These are phyloP conservation scores for Hyalella azteca DNA, from an alignment of 2,888 invertebrate species.

Conservation along the genomic window DNA sequence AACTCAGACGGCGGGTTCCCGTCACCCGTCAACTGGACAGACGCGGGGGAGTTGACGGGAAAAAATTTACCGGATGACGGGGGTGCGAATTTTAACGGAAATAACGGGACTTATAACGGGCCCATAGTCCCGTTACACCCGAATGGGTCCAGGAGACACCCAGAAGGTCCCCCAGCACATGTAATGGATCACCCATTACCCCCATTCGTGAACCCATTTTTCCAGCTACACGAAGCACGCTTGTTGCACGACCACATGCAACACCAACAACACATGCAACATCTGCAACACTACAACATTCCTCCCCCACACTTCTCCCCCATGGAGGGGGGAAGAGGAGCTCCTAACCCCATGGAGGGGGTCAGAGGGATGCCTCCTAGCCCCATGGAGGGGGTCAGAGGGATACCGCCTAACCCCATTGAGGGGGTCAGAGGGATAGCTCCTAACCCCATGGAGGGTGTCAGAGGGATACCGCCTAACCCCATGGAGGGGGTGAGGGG, in stretches of 20 bases:
- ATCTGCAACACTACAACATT: conserved; percentile 60
- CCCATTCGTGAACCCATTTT: conserved; percentile 55
- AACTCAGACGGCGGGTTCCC: conserved; percentile 51
- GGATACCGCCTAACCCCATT: conserved; percentile 63
- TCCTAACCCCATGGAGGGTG: conserved; percentile 65
- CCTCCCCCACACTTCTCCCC: conserved; percentile 59
- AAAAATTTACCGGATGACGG: no score
- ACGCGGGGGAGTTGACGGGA: no score
- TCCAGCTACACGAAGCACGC: conserved; percentile 53
- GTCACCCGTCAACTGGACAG: conserved; percentile 46
- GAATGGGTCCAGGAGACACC: not conserved
- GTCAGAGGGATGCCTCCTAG: conserved; percentile 59
- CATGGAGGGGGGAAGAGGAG: no score
- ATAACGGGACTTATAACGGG: not conserved
- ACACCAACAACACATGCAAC: conserved; percentile 62
- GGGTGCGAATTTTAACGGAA: no score
- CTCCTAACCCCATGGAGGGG: conserved; percentile 64
- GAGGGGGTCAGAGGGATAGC: conserved; percentile 61
- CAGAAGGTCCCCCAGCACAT: conserved; percentile 41
- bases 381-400: conserved; percentile 62
- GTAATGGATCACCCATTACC: conserved; percentile 41
- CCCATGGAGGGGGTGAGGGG: conserved; percentile 62
- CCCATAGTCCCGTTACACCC: not conserved
- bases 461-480: conserved; percentile 62
- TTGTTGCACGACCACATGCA: conserved; percentile 64